Evolutionary conservation across 2,888 invertebrate species (phyloP), one percentile per base, ranked within the genome.

Genomic region (Mycalesis mineus): DNA sequence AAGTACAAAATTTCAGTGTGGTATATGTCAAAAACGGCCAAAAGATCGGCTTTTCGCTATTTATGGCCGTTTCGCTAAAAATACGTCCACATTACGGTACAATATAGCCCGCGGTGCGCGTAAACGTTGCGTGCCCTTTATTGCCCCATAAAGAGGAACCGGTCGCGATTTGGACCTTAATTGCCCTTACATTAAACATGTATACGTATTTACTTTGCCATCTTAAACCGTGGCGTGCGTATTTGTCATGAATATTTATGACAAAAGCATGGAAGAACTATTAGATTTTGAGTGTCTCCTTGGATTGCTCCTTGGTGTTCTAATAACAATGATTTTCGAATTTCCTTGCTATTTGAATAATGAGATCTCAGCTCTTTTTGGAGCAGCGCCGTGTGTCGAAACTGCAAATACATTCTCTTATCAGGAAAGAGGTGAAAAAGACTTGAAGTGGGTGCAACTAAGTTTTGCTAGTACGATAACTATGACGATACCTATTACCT

Each of bases 61-160:
- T 61, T 61, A 63, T 57, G 55, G 54, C 53, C 41, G 55, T 55
- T 52, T 58, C 61, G 47, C 59, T 57, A 57, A 52, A 63, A 60
- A 60, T 62, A 63, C 55, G 53, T 49, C 44, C 62, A 65, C 63
- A 68, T 60, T 66, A 61, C 61, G 58, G 64, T 58, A 66, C 63
- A 69, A 63, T 65, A 66, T 66, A 56, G 66, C 57, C 61, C 65
- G 66, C 66, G 66, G 66, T 68, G 65, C 64, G 62, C 62, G 66
- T 65, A 69, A 69, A 62, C 72, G 67, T 74, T 73, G 76, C 77
- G 76, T 79, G 76, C 71, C 68, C 69, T 79, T 79, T 79, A 80
- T 75, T 65, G 66, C 70, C 60, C 71, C 62, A 74, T 78, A 76
- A 77, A 78, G 67, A 65, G 65, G 31, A 47, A 47, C 47, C 47